These are phyloP conservation scores for Tiliacea aurago DNA, from an alignment of 2,888 invertebrate species.

Conservation along the genomic window DNA sequence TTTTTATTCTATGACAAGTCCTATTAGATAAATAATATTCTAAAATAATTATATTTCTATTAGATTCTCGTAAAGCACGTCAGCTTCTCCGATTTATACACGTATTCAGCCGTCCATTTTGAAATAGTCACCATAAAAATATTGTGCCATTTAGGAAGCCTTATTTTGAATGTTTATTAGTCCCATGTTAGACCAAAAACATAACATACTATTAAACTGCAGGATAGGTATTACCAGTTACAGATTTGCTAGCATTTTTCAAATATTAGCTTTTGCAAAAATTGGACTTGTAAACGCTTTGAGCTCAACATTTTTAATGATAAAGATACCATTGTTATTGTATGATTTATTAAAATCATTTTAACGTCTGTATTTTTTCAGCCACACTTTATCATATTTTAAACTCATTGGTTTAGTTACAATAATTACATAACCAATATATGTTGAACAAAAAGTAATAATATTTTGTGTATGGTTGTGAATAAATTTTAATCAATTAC, in stretches of 20 bases:
- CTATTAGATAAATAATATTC: constrained; percentile 52
- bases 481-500: constrained; percentile 43
- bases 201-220: constrained; percentile 9
- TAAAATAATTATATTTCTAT: constrained; percentile 34
- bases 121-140: constrained; percentile 56
- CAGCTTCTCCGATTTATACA: constrained; percentile 62
- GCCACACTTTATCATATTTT: background rate
- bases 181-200: constrained; percentile 17
- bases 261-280: constrained; percentile 57
- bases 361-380: background rate
- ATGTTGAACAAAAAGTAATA: constrained; percentile 11
- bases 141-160: constrained; percentile 31
- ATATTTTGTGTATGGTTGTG: constrained; percentile 59
- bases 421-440: constrained; percentile 10
- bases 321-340: background rate
- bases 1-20: constrained; percentile 34
- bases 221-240: constrained; percentile 21
- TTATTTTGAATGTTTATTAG: constrained; percentile 15
- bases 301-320: constrained; percentile 30
- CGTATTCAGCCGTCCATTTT: constrained; percentile 74
- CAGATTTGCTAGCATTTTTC: constrained; percentile 33
- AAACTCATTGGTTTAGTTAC: background rate
- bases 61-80: constrained; percentile 55
- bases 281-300: constrained; percentile 48
- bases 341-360: constrained; percentile 4